Evolutionary conservation across 2,888 invertebrate genomes (phyloP).

Genomic region (Pecten maximus): DNA sequence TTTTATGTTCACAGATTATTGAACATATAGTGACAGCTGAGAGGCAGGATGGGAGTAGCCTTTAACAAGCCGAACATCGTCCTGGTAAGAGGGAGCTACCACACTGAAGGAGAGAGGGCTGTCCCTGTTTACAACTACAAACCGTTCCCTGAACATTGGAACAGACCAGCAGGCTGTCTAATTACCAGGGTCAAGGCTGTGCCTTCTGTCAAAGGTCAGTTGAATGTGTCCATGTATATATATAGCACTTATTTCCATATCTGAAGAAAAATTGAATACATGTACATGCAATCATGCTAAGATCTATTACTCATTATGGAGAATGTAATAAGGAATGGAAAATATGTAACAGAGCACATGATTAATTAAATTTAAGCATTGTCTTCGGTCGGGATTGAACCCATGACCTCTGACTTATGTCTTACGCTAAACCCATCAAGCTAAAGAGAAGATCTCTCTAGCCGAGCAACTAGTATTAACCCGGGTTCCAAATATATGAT

Average conservation of each 20-base stretch:
- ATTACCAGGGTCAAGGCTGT: slow-evolving; percentile 53
- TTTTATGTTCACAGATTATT: not conserved
- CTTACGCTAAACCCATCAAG: no score
- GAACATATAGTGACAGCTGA: not conserved
- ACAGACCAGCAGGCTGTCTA: slow-evolving; percentile 50
- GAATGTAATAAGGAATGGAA: no score
- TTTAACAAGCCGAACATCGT: slow-evolving; percentile 3
- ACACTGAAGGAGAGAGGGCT: slow-evolving; percentile 52
- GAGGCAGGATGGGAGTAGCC: not conserved
- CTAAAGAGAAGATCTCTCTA: no score
- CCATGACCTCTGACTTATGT: no score
- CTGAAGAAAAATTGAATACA: no score
- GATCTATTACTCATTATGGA: no score
- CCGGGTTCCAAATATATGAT: no score
- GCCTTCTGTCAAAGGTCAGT: slow-evolving; percentile 38
- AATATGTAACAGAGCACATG: no score
- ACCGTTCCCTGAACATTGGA: slow-evolving; percentile 48
- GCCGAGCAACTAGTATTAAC: no score
- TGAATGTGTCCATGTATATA: not conserved
- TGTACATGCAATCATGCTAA: no score
- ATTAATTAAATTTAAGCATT: no score
- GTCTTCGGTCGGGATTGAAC: no score
- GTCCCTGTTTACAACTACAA: slow-evolving; percentile 52
- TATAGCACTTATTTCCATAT: not conserved
- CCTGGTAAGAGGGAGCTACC: slow-evolving; percentile 39